Evolutionary conservation across 1,140 invertebrate genomes (phyloP).

Genomic region (Drosophila tani): DNA sequence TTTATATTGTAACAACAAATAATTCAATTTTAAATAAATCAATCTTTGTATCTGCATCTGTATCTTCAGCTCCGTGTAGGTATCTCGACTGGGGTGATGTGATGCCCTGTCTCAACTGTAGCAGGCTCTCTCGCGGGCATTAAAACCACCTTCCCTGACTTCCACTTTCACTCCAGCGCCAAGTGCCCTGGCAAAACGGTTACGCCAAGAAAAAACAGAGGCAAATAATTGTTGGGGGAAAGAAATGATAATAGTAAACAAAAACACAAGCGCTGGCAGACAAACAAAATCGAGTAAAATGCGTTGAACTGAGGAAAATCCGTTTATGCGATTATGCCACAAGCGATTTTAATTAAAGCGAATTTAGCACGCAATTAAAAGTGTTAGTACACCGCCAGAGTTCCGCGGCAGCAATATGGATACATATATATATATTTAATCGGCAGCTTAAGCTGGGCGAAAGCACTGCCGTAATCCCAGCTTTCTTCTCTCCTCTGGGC

Average conservation of each 20-base stretch:
- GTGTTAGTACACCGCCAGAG: conserved; percentile 42
- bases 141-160: conserved; percentile 62
- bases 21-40: not conserved
- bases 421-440: conserved; percentile 37
- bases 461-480: conserved; percentile 52
- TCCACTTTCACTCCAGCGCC: conserved; percentile 72
- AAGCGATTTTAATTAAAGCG: conserved; percentile 76
- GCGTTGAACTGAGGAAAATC: conserved; percentile 53
- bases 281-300: conserved; percentile 71
- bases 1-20: too few relatives aligned
- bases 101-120: conserved; percentile 38
- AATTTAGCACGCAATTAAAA: conserved; percentile 81
- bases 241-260: conserved; percentile 55
- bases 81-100: conserved; percentile 3
- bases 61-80: conserved; percentile 7
- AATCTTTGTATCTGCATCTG: conserved; percentile 8
- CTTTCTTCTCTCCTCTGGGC: conserved; percentile 35
- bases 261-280: conserved; percentile 36
- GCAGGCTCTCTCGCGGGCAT: conserved; percentile 55
- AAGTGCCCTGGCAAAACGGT: conserved; percentile 51
- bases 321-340: conserved; percentile 53
- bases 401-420: conserved; percentile 3
- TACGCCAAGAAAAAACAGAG: conserved; percentile 42
- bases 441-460: conserved; percentile 30
- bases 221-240: conserved; percentile 43